Base-by-base conservation (phyloP, 2,888 invertebrate genomes). In the Nineta flava region DNA sequence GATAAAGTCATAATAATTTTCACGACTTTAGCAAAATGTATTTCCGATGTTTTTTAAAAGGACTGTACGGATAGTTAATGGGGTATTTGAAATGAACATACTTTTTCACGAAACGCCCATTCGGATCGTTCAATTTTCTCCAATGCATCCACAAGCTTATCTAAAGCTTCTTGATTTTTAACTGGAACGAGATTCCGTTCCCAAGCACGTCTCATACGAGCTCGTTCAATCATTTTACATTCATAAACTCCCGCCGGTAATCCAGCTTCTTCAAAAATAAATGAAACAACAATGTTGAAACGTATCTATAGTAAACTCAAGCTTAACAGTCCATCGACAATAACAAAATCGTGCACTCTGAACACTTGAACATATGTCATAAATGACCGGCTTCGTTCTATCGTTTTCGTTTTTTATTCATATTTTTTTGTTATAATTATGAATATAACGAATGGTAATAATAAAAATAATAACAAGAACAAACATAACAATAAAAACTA, bases 41-140 rank as follows among this genome's bases (percentile, higher is more conserved):
- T n/a, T n/a, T n/a, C n/a, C n/a, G n/a, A n/a, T n/a, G n/a, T n/a
- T n/a, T n/a, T n/a, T n/a, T n/a, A n/a, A n/a, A n/a, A n/a, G n/a
- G n/a, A n/a, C n/a, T n/a, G n/a, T n/a, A n/a, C n/a, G n/a, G n/a
- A n/a, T n/a, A n/a, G n/a, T n/a, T n/a, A n/a, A n/a, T n/a, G n/a
- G n/a, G n/a, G n/a, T n/a, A n/a, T n/a, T n/a, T n/a, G n/a, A n/a
- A n/a, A n/a, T n/a, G n/a, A n/a, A 43, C 19, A 12, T 59, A 83
- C 83, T 55, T 81, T 76, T 61, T 91, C 88, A 52, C 90, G 74
- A 49, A 84, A 81, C 9, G 83, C 74, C 88, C 88, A 91, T 60
- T 88, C 82, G 56, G 87, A 82, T 52, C 80, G 75, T 64, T 90
- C 90, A 54, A 91, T 75, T n/a, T 85, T 83, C 46, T 76, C 77